phyloP scores from a whole-genome alignment of 2,797 vertebrate genomes.

The Distichodus sexfasciatus region DNA sequence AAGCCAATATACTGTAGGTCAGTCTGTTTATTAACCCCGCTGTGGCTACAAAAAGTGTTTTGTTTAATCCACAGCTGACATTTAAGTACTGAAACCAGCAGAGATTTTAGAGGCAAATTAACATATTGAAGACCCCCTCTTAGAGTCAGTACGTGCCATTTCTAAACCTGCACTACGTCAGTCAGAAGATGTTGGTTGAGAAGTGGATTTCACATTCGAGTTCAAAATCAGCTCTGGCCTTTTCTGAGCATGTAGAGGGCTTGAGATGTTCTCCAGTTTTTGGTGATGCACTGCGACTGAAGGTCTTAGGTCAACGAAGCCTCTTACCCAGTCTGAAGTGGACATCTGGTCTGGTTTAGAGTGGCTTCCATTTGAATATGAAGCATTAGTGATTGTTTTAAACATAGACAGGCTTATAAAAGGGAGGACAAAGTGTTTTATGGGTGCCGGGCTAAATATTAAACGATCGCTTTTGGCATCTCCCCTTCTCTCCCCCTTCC shows the following conservation, averaged over 20 bases:
- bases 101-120: conserved; percentile 15
- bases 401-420: neutral
- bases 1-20: neutral
- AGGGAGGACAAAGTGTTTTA: neutral
- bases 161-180: conserved; percentile 20
- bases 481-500: neutral
- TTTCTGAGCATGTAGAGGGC: conserved; percentile 15
- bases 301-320: conserved; percentile 30
- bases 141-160: conserved; percentile 38
- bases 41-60: conserved; percentile 5
- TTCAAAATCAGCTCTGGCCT: conserved; percentile 9
- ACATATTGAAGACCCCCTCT: conserved; percentile 22
- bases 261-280: conserved; percentile 26
- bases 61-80: conserved; percentile 6
- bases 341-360: conserved; percentile 44
- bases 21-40: conserved; percentile 31
- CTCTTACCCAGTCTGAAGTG: conserved; percentile 36
- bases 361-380: conserved; percentile 39
- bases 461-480: conserved; percentile 8
- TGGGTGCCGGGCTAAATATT: neutral
- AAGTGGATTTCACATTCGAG: conserved; percentile 32
- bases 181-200: conserved; percentile 22
- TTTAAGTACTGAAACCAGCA: conserved; percentile 6
- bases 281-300: neutral
- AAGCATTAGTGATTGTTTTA: conserved; percentile 3